Percentiles rank a stretch among this genome's conserved stretches.
phyloP scores from a whole-genome alignment of 2,113 vertebrate species.

The Lutjanus erythropterus region DNA sequence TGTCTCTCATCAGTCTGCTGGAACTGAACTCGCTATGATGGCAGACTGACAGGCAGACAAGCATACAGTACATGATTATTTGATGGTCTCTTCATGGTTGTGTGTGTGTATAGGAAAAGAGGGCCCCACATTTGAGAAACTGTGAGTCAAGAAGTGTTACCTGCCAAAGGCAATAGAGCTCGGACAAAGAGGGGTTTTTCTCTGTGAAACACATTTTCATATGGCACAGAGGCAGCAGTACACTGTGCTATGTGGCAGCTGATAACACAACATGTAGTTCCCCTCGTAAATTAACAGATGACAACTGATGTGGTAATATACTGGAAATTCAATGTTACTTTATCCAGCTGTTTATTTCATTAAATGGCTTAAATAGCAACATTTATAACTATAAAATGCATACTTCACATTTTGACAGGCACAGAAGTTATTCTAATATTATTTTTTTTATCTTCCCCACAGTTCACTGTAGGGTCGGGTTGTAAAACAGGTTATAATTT shows the following conservation, averaged over 20 bases:
- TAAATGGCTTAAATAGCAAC: neutral
- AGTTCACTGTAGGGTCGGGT: neutral
- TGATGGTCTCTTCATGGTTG: slow-evolving; percentile 18
- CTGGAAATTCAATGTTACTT: slow-evolving; percentile 1
- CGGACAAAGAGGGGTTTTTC: slow-evolving; percentile 57
- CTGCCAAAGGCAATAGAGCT: slow-evolving; percentile 62
- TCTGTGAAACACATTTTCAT: slow-evolving; percentile 30
- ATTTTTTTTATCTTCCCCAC: neutral
- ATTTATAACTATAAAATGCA: neutral
- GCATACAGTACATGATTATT: slow-evolving; percentile 23
- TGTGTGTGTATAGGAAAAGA: slow-evolving; percentile 29
- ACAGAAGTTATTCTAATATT: neutral
- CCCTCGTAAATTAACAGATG: slow-evolving; percentile 4
- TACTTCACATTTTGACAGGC: neutral
- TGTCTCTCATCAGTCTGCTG: slow-evolving; percentile 47
- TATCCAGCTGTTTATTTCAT: neutral
- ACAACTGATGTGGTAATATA: slow-evolving; percentile 7
- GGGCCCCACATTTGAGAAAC: slow-evolving; percentile 25
- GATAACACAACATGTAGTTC: slow-evolving; percentile 10
- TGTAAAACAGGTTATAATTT: neutral
- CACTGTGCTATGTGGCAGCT: neutral
- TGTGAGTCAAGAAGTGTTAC: slow-evolving; percentile 55
- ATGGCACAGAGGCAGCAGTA: slow-evolving; percentile 19
- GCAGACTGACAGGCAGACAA: slow-evolving; percentile 30
- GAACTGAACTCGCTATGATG: slow-evolving; percentile 15